These are phyloP conservation scores for Anguilla megastoma DNA, from an alignment of 2,797 vertebrate genomes.

Conservation along the genomic window DNA sequence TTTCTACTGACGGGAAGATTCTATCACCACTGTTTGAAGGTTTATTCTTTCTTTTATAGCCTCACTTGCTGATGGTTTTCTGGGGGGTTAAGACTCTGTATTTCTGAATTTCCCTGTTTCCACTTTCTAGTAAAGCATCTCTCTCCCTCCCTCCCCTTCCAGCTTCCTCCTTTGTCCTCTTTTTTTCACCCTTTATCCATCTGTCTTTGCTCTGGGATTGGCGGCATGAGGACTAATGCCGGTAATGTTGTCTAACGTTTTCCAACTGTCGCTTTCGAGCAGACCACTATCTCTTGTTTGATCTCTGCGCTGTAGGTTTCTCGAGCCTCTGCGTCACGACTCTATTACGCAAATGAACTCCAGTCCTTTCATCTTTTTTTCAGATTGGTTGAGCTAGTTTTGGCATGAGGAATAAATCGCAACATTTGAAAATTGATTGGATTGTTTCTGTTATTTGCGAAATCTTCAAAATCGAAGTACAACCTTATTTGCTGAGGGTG, in stretches of 20 bases:
- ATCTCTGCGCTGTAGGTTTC: background rate
- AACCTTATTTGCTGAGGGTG: background rate
- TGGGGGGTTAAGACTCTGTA: too few relatives aligned
- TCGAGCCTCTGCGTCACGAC: background rate
- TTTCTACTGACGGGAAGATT: too few relatives aligned
- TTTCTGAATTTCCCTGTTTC: background rate
- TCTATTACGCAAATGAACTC: background rate
- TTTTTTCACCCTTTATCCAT: background rate
- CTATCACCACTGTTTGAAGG: too few relatives aligned
- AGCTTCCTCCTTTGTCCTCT: background rate
- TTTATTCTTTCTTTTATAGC: too few relatives aligned
- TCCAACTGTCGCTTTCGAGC: background rate
- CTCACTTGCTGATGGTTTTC: too few relatives aligned
- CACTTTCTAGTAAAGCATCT: background rate
- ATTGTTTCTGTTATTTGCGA: too few relatives aligned
- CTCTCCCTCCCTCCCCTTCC: background rate
- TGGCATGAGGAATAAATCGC: too few relatives aligned
- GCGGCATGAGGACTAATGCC: background rate
- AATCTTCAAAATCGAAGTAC: background rate
- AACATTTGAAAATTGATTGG: too few relatives aligned
- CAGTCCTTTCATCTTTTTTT: background rate
- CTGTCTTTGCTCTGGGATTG: background rate
- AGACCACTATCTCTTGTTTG: background rate
- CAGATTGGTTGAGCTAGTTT: too few relatives aligned
- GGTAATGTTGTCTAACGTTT: background rate